Percentiles rank a stretch among this genome's conserved stretches.
Evolutionary conservation across 2,888 invertebrate species (phyloP).

Genomic region (Amiota mariae): DNA sequence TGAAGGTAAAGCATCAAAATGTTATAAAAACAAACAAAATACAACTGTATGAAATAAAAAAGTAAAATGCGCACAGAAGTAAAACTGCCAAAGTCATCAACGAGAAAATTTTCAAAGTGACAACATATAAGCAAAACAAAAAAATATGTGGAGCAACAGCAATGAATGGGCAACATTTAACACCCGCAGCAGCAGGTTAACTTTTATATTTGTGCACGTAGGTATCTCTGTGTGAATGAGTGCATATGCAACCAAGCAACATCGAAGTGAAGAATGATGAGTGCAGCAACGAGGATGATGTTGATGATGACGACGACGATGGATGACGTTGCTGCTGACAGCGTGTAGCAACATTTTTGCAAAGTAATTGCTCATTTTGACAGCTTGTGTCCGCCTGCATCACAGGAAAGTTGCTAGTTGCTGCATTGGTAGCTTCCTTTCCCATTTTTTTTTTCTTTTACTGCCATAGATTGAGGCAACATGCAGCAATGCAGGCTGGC

Average conservation of each 20-base stretch:
- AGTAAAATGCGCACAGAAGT: slow-evolving; percentile 1
- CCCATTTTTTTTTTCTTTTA: not conserved
- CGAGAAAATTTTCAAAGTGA: slow-evolving; percentile 23
- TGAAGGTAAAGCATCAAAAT: not conserved
- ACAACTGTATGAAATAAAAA: not conserved
- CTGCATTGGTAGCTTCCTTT: not conserved
- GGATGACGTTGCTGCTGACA: slow-evolving; percentile 28
- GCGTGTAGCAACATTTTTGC: slow-evolving; percentile 60
- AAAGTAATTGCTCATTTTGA: slow-evolving; percentile 67
- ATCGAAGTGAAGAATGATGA: not conserved
- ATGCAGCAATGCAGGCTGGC: not conserved
- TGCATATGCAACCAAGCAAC: no score
- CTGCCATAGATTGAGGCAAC: not conserved
- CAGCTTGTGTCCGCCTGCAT: slow-evolving; percentile 52
- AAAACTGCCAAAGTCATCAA: slow-evolving; percentile 31
- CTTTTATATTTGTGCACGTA: not conserved
- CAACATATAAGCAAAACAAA: not conserved
- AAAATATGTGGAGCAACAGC: slow-evolving; percentile 4
- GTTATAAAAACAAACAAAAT: not conserved
- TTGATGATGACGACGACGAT: not conserved
- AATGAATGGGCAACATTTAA: slow-evolving; percentile 17
- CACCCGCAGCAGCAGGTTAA: slow-evolving; percentile 10
- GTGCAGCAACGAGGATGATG: not conserved
- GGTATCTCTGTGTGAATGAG: not conserved
- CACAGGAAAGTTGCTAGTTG: not conserved